Base-by-base conservation (phyloP, 2,113 vertebrate genomes). In the Connochaetes taurinus region DNA sequence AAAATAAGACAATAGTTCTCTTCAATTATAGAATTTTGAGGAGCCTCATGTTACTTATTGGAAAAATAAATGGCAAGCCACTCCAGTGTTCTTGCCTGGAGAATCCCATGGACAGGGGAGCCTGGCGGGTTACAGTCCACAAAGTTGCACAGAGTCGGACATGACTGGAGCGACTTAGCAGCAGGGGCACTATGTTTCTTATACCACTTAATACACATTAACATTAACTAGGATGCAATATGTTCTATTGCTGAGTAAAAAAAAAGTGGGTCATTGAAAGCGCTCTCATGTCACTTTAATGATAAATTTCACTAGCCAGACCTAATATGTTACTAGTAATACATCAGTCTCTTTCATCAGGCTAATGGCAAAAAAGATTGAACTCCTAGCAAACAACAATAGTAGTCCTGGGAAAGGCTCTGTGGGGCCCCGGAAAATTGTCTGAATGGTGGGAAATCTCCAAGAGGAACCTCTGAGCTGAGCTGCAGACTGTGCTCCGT, bases 401-500 rank as follows among this genome's bases (percentile, higher is more conserved):
- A 17, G 11, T 0, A 29, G 36, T 83, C 15, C 3, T 16, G 13
- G 25, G 40, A 33, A 36, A 60, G 40, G 0, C 9, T 76, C 8
- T 23, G 1, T 2, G 3, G 14, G 45, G 33, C 12, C 12, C 43
- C 5, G 31, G 16, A 58, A 31, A 45, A 29, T 5, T 7, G 25
- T 53, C 10, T 14, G 7, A 29, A 11, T 27, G 62, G 21, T 25
- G 11, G 12, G 11, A 36, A 14, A 1, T 14, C n/a, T 21, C n/a
- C 62, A 11, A 12, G 31, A 43, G 15, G 27, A 19, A 6, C 6
- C 33, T 36, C 4, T 2, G 7, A 33, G 13, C 6, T 33, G 8
- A 40, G 13, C 40, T 3, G 0, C 5, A 5, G 82, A 14, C 45
- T 58, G 0, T 3, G 15, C 19, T 12, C 25, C 1, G 0, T 50